Conservation (phyloP, 2,113 vertebrate species). For the Thamnophis sirtalis region DNA sequence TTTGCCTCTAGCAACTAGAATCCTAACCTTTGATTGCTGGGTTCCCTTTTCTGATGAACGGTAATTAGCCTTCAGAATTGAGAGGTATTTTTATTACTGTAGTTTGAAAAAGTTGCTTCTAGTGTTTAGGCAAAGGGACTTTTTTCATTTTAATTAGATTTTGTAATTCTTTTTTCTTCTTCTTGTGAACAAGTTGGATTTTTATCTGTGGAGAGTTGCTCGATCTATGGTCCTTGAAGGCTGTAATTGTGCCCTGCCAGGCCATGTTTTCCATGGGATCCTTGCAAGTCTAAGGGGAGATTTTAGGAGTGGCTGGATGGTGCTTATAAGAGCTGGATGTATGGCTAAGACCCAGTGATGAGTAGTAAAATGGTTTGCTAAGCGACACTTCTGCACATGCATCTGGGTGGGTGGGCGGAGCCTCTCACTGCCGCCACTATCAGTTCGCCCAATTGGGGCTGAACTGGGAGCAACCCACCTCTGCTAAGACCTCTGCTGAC, state of each 20-base stretch:
- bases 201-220: background rate
- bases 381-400: too few relatives aligned
- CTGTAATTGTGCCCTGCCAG: background rate
- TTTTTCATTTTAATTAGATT: background rate
- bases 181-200: background rate
- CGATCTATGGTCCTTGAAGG: background rate
- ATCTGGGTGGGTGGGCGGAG: too few relatives aligned
- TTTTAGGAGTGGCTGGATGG: background rate
- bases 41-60: background rate
- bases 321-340: background rate
- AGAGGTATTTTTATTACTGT: background rate
- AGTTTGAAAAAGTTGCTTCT: background rate
- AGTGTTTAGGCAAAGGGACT: background rate
- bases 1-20: background rate
- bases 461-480: too few relatives aligned
- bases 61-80: background rate
- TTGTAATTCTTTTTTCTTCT: background rate
- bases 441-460: too few relatives aligned
- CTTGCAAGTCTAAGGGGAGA: background rate
- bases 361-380: too few relatives aligned
- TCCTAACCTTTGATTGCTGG: background rate
- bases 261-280: background rate
- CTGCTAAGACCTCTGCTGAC: background rate
- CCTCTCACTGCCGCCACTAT: too few relatives aligned
- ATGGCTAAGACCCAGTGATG: background rate